Base-by-base conservation (phyloP, 2,113 vertebrate genomes). In the Pseudonaja textilis region DNA sequence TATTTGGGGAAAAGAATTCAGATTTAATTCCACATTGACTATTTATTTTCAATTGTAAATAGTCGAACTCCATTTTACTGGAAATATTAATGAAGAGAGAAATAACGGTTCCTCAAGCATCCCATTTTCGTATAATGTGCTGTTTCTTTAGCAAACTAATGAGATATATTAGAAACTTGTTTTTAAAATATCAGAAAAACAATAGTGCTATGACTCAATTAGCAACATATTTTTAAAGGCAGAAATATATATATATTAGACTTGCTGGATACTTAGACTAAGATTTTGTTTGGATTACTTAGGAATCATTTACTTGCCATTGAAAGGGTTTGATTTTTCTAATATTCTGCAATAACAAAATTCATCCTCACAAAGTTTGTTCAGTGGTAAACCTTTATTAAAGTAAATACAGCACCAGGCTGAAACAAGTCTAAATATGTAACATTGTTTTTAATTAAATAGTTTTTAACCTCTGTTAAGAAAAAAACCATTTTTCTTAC, bases 401-500 rank as follows among this genome's bases (percentile, higher is more conserved):
- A 91, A 92, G 93, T 3, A 0, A 85, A 91, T 23, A 39, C 10
- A 89, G 89, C 39, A 47, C 0, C 0, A 55, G 3, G 1, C 64
- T 26, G 47, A 69, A 69, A 4, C 54, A 92, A 91, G 16, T 56
- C 59, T 91, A 0, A 57, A 54, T 87, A 0, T 20, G 57, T 8
- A 64, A 89, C 47, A 18, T 16, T 39, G 18, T n/a, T 93, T 94
- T 94, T 93, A 52, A 55, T 89, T 55, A 34, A 5, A 88, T 91
- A 56, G 87, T 92, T 93, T 9, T 25, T 89, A 92, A 92, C 56
- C 12, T 89, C 45, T 85, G 85, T 55, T 88, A 91, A 59, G 3
- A 88, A 93, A 81, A 81, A 81, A 6, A 81, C 34, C 34, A 39
- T 81, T 61, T 90, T 56, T 69, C 94, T 94, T 98, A 99, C 99